Conservation (phyloP, 2,888 invertebrate genomes). For the Entomobrya proxima region DNA sequence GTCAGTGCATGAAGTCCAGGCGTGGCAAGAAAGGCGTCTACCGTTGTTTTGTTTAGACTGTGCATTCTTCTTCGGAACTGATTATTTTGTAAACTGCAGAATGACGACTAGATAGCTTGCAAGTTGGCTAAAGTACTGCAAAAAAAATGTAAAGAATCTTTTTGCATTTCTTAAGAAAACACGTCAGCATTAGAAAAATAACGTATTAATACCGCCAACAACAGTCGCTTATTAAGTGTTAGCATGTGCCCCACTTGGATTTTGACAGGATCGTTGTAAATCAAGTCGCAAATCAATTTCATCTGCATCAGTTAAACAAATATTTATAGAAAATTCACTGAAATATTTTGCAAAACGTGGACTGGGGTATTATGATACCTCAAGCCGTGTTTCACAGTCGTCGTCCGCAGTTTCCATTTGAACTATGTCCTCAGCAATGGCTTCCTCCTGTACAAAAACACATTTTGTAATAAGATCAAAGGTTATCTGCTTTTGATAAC, state of each 20-base stretch:
- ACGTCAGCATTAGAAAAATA: neutral
- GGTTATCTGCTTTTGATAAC: neutral
- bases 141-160: neutral
- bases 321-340: neutral
- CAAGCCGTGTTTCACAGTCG: conserved; percentile 24
- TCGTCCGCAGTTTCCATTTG: conserved; percentile 46
- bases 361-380: neutral
- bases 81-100: conserved; percentile 41
- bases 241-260: conserved; percentile 41
- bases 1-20: too few relatives aligned
- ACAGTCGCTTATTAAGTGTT: conserved; percentile 29
- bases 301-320: conserved; percentile 55
- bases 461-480: neutral
- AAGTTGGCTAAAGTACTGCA: conserved; percentile 40
- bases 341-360: neutral
- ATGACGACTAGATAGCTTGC: conserved; percentile 50
- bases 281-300: conserved; percentile 48
- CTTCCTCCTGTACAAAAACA: conserved; percentile 29
- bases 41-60: too few relatives aligned
- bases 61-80: too few relatives aligned
- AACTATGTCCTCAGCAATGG: conserved; percentile 40
- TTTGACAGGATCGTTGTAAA: conserved; percentile 35
- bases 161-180: neutral
- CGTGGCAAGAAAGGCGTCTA: too few relatives aligned
- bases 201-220: too few relatives aligned